Percentiles rank a stretch among this genome's conserved stretches.
Evolutionary conservation across 1,140 invertebrate genomes (phyloP).

Genomic region (Ericerus pela): DNA sequence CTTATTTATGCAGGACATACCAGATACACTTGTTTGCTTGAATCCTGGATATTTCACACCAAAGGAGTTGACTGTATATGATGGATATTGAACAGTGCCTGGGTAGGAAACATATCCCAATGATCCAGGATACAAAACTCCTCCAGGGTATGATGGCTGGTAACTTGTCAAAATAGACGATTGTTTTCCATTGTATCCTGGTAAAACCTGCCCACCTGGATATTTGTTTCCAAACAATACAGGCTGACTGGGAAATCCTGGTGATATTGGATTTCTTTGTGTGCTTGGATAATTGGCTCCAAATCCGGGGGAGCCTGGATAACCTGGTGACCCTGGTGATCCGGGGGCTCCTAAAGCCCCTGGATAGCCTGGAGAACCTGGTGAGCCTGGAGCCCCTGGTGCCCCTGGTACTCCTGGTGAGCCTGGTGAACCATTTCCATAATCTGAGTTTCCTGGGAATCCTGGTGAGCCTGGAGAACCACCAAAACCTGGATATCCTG

Average conservation of each 20-base stretch:
- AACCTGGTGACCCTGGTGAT: constrained; percentile 19
- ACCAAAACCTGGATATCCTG: constrained; percentile 16
- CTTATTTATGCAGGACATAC: no score
- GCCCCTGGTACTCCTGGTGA: constrained; percentile 18
- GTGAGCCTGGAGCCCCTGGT: constrained; percentile 19
- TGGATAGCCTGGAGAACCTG: constrained; percentile 20
- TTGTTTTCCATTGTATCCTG: no score
- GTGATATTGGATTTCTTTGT: background rate
- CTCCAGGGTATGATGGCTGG: no score
- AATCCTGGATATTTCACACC: no score
- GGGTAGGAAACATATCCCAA: no score
- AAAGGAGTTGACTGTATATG: no score
- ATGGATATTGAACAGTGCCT: no score
- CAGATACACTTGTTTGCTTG: no score
- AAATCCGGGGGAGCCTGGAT: constrained; percentile 22
- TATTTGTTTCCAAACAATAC: no score
- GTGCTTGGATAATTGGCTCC: constrained; percentile 14
- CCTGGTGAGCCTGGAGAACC: constrained; percentile 15
- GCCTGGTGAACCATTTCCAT: constrained; percentile 24
- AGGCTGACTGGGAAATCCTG: background rate
- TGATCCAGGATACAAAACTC: no score
- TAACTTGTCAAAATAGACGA: no score
- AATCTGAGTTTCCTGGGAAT: constrained; percentile 19
- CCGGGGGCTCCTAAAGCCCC: constrained; percentile 14
- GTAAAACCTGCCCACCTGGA: no score